Evolutionary conservation across 2,888 invertebrate species (phyloP), one percentile per base, ranked within the genome.

Genomic region (Anorthoa munda): DNA sequence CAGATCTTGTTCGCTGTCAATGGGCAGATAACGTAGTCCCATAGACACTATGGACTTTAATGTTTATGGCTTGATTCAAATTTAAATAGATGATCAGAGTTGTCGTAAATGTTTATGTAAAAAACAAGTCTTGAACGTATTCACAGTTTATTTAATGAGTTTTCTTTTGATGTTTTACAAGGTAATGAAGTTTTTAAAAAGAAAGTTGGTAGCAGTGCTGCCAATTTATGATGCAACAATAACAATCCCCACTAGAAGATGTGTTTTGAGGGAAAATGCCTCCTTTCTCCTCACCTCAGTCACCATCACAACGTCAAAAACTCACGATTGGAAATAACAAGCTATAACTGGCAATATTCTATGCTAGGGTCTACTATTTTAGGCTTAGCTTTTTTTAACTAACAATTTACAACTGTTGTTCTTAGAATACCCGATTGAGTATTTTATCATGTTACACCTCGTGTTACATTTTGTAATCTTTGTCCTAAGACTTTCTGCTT

Each of bases 1-100:
- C 31, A 63, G 58, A 84, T 82, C 72, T 73, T 59, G 64, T 75
- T 63, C 50, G 39, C 31, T 73, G 56, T 69, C 83, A 72, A 77
- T 75, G 72, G 17, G 12, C 23, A 78, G 59, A 77, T 80, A 80
- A 66, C 46, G 21, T 61, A 58, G 46, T 46, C 50, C n/a, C 2
- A 48, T 45, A n/a, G 21, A 61, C 12, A 23, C 11, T 13, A 13
- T 18, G 18, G 11, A 48, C 11, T 66, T 50, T 26, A 53, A 51
- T 18, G 5, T 51, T 56, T 5, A 51, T 26, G 55, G 11, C 31
- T 59, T 50, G 13, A 59, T 53, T 58, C 12, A 17, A 21, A 12
- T 15, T 21, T 56, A n/a, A 48, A 64, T 60, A 23, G 9, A 4
- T 45, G 13, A n/a, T 26, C 23, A 26, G 21, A 51, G 7, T 4